Conservation (phyloP, 2,797 vertebrate species). For the Scomberomorus guttatus region DNA sequence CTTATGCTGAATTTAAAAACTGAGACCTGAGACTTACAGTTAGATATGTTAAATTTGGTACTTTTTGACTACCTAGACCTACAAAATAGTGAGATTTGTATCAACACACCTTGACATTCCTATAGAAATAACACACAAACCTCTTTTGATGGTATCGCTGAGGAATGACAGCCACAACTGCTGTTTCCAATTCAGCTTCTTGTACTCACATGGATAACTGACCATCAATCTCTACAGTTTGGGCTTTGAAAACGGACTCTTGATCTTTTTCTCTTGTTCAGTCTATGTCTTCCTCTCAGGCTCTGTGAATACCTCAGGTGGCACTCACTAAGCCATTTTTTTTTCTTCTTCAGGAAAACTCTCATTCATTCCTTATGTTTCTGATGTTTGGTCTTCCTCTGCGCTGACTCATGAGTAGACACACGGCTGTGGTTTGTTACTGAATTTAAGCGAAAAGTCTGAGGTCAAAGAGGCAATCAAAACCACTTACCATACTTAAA, state of each 20-base stretch:
- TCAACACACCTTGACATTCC: constrained; percentile 45
- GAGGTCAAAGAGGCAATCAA: constrained; percentile 62
- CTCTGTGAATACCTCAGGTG: constrained; percentile 63
- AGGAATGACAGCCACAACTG: constrained; percentile 51
- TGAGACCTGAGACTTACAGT: no score
- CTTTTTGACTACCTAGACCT: not conserved
- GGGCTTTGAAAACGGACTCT: constrained; percentile 64
- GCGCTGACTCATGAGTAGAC: constrained; percentile 61
- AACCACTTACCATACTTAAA: constrained; percentile 45
- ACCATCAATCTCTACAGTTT: constrained; percentile 62
- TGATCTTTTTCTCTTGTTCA: constrained; percentile 42
- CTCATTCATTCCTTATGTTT: constrained; percentile 70
- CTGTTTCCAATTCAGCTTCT: constrained; percentile 69
- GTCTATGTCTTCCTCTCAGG: constrained; percentile 49
- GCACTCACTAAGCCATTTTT: constrained; percentile 40
- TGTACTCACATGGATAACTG: constrained; percentile 45
- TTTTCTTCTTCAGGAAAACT: constrained; percentile 29
- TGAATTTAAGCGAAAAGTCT: constrained; percentile 21
- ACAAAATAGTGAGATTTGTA: constrained; percentile 19
- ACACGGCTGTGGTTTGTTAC: constrained; percentile 54
- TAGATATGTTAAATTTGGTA: no score
- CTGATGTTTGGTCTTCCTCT: constrained; percentile 59
- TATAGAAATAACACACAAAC: constrained; percentile 38
- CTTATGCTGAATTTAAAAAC: no score
- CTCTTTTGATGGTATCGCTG: constrained; percentile 29